Base-by-base conservation (phyloP, 1,140 invertebrate species). In the Hydropsyche tenuis region DNA sequence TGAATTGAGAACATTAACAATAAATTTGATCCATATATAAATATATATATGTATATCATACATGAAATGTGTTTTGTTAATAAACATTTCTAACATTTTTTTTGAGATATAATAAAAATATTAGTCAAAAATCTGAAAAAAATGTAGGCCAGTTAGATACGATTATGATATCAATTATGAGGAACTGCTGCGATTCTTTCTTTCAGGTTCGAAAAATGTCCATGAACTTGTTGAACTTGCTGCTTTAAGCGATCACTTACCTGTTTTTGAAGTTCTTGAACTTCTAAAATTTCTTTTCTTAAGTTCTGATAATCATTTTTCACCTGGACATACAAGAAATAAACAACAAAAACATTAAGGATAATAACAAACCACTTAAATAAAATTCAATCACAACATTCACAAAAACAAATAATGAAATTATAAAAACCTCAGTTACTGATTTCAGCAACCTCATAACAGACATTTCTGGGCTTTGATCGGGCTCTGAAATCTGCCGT, bases 251-350 rank as follows among this genome's bases (percentile, higher is more conserved):
- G 77, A 27, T 82, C 80, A 0, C 82, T 84, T 51, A 86, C 79
- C 77, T 86, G 84, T 2, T 83, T 72, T 78, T 86, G 85, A 70
- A 86, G 74, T 7, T 82, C 82, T 75, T 86, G 85, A 69, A 86
- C 85, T 62, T 85, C 85, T 12, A 82, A 79, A 75, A 86, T 80
- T 78, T 86, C 85, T 42, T 79, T 81, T 0, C 84, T 76, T 66
- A 86, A 78, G 78, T 85, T 83, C 76, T 83, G 81, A 74, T 86
- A 86, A 78, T 86, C 85, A 6, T 84, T 84, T 37, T 82, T 82
- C 64, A 85, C 85, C 85, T 86, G n/a, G n/a, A 69, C 30, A 9
- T 37, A 37, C 3, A 37, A 37, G 9, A 37, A 9, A 4, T 3
- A 37, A 37, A 9, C 3, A 37, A 37, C 9, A 37, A 9, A 53